Base-by-base conservation (phyloP, 2,888 invertebrate species). In the Heliconius hortense region DNA sequence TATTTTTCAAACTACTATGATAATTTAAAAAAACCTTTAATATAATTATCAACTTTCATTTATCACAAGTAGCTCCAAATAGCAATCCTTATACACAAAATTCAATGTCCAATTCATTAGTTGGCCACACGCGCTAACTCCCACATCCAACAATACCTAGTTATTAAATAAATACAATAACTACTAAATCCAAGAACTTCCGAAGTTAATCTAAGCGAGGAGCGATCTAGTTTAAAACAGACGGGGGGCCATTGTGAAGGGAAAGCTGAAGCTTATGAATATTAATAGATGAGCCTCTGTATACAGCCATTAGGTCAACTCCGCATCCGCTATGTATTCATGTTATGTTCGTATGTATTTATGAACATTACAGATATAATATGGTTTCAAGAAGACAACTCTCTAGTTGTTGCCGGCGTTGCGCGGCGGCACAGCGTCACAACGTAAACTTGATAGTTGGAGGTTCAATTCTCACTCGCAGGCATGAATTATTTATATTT, bases 181-280 rank as follows among this genome's bases (percentile, higher is more conserved):
- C 43, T 39, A 7, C 43, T 3, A 66, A 43, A 66, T 39, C 15
- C 66, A 43, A 66, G 66, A 39, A 66, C 53, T 69, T 8, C 68
- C 31, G 31, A 69, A 69, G 68, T 69, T 69, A 66, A 66, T 66
- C 15, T 43, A 18, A 43, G 15, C 66, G 66, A 24, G 64, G 63
- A 69, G 56, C 56, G 31, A n/a, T 69, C 53, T 69, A 69, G 56
- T 69, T 68, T 35, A 35, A 69, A 69, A 56, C 69, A 35, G 69
- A 53, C 48, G 64, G n/a, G 28, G 31, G n/a, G 28, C 53, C 26
- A 62, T 71, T 71, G 43, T 71, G 26, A 21, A 28, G 56, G 48
- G 43, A 71, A 26, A 71, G 43, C 39, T 24, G 35, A 60, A 8
- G 60, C 71, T 62, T 62, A 71, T 71, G 62, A 71, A 62, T 71